Percentiles rank a stretch among this genome's conserved stretches.
These are phyloP conservation scores for Neolamprologus fasciatus DNA, from an alignment of 2,113 vertebrate genomes.

Conservation along the genomic window DNA sequence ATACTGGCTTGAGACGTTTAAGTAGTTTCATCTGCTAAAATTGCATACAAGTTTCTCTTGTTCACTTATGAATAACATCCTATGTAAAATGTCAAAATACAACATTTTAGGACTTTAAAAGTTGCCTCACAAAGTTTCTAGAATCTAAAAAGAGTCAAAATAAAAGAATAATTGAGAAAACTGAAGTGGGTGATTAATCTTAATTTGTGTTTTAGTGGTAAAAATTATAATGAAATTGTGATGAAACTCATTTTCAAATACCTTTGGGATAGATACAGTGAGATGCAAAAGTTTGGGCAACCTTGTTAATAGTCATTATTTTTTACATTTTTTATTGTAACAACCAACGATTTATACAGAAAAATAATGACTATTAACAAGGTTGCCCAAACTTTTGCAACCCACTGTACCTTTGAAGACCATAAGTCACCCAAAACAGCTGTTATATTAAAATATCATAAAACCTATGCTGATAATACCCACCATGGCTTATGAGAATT, in stretches of 20 bases:
- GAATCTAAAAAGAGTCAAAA: neutral
- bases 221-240: neutral
- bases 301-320: too few relatives aligned
- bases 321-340: too few relatives aligned
- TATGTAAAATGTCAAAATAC: neutral
- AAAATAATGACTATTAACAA: too few relatives aligned
- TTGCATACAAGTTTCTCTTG: neutral
- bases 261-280: too few relatives aligned
- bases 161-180: neutral
- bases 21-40: neutral
- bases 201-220: neutral
- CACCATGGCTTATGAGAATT: too few relatives aligned
- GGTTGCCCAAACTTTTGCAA: too few relatives aligned
- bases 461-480: too few relatives aligned
- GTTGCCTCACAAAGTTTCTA: neutral
- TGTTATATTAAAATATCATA: too few relatives aligned
- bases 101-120: neutral
- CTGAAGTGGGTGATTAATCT: neutral
- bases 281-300: too few relatives aligned
- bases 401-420: too few relatives aligned
- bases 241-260: neutral
- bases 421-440: too few relatives aligned
- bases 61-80: neutral
- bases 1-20: neutral
- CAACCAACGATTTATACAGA: too few relatives aligned